Base-by-base conservation (phyloP, 2,888 invertebrate species). In the Actias luna region DNA sequence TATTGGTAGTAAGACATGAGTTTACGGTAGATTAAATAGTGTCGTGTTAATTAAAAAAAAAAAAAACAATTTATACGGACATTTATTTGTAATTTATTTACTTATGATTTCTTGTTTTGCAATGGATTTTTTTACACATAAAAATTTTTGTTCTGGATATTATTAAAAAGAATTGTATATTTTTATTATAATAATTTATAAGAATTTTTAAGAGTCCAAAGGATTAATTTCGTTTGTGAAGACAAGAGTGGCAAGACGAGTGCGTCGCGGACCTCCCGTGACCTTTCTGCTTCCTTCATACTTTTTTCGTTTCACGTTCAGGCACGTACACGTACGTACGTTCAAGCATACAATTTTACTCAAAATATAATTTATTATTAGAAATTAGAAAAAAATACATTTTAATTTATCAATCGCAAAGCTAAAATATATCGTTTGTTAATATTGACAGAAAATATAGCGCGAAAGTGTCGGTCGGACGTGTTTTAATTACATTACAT, bases 261-360 rank as follows among this genome's bases (percentile, higher is more conserved):
- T 89, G 89, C 88, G 86, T 84, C 88, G 88, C 88, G 84, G 82
- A 79, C 82, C 84, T 67, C 74, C 78, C 73, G 73, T 81, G 75
- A 72, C 80, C 73, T 76, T 74, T 72, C 76, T 77, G 77, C 78
- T 76, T 74, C 73, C 79, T 72, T 70, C 68, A 65, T 65, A 69
- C 66, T 73, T 50, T 50, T 42, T 60, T 52, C 60, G 39, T 42
- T 60, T 52, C 60, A 57, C 42, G 39, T 25, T n/a, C 61, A 62
- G 61, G 61, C 58, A 62, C 57, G 61, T 62, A 62, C 22, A 33
- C n/a, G n/a, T n/a, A n/a, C n/a, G n/a, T n/a, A n/a, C n/a, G n/a
- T n/a, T 42, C 10, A 61, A 35, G 60, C 25, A 25, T 25, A 50
- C 10, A 50, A 0, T 50, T 50, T 50, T 50, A 50, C 46, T 12